Evolutionary conservation across 2,888 invertebrate genomes (phyloP).

Genomic region (Pasiphila rectangulata): DNA sequence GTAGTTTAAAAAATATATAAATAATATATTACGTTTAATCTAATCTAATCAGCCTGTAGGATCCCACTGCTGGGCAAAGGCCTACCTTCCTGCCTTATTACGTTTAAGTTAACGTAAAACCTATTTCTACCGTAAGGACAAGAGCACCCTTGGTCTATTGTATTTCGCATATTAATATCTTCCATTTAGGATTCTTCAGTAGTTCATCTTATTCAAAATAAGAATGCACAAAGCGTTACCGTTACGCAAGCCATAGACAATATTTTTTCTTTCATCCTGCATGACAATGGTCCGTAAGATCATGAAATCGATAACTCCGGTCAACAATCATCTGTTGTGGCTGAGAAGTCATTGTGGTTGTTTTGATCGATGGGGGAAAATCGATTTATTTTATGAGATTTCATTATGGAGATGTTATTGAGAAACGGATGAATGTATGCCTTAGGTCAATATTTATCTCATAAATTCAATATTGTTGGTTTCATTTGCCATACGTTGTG

Average conservation of each 20-base stretch:
- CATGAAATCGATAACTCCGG: constrained; percentile 67
- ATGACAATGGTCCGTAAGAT: constrained; percentile 62
- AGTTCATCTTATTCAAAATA: constrained; percentile 21
- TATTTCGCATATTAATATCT: not conserved
- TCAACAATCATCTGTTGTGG: constrained; percentile 66
- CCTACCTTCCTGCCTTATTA: too few relatives aligned
- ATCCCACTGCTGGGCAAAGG: too few relatives aligned
- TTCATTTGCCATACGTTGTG: too few relatives aligned
- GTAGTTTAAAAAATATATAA: too few relatives aligned
- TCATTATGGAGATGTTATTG: constrained; percentile 34
- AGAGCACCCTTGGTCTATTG: not conserved
- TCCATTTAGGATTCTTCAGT: not conserved
- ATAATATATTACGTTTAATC: too few relatives aligned
- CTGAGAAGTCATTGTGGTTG: constrained; percentile 50
- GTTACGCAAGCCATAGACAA: constrained; percentile 49
- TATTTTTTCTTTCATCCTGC: constrained; percentile 55
- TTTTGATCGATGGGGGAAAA: constrained; percentile 60
- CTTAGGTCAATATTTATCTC: constrained; percentile 3
- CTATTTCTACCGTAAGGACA: too few relatives aligned
- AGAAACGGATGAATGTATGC: not conserved
- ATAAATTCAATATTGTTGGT: constrained; percentile 1
- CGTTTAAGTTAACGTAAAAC: too few relatives aligned
- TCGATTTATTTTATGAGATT: constrained; percentile 51
- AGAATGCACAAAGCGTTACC: constrained; percentile 37
- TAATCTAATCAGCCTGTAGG: too few relatives aligned